Percentiles rank a stretch among this genome's conserved stretches.
Conservation (phyloP, 2,113 vertebrate genomes). For the Budorcas taxicolor region DNA sequence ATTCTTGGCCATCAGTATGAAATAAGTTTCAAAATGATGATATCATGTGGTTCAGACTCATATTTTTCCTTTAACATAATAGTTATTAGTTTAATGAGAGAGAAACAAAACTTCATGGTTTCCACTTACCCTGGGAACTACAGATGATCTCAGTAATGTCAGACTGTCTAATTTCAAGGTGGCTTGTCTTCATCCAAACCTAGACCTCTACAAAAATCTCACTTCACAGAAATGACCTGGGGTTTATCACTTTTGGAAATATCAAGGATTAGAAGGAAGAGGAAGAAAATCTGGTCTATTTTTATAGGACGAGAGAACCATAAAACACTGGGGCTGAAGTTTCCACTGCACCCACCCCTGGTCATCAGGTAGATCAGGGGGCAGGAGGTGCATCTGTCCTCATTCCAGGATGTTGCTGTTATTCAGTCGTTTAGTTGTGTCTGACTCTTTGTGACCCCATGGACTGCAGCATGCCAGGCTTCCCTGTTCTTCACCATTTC, state of each 20-base stretch:
- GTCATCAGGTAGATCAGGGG: background rate
- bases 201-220: background rate
- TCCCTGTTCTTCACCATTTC: background rate
- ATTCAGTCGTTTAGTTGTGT: accelerated
- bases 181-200: background rate
- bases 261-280: background rate
- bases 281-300: background rate
- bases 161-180: background rate
- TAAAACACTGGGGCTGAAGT: background rate
- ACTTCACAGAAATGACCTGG: background rate
- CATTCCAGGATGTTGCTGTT: background rate
- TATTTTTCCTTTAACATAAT: background rate
- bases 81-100: background rate
- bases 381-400: background rate
- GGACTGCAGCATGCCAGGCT: background rate
- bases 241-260: background rate
- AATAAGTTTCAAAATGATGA: background rate
- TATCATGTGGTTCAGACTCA: background rate
- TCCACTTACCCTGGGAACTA: background rate
- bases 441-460: background rate
- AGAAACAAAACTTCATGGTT: background rate
- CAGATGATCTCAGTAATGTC: background rate
- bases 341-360: background rate
- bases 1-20: background rate
- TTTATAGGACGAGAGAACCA: background rate